Conservation (phyloP, 2,888 invertebrate genomes). For the Tachina lurida region DNA sequence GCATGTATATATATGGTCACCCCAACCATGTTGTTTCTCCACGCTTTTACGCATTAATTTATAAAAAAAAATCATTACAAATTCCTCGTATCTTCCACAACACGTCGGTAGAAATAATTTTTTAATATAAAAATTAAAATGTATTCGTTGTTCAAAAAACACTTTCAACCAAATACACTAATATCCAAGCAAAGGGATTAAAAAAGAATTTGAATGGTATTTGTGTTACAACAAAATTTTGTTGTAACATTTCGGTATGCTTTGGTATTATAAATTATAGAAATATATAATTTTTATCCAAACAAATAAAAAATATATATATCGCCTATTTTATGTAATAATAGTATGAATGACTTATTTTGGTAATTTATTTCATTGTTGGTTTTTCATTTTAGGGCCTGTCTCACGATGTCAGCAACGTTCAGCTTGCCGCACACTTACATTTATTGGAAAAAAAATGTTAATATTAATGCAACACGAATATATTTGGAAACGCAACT, state of each 20-base stretch:
- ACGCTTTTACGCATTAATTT: not conserved
- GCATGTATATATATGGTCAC: too few species aligned
- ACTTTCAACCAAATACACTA: not conserved
- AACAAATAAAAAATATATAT: not conserved
- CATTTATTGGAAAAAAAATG: too few species aligned
- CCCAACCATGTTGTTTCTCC: not conserved
- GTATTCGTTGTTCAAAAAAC: slow-evolving; percentile 39
- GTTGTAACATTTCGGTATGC: not conserved
- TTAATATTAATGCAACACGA: slow-evolving; percentile 46
- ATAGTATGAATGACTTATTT: slow-evolving; percentile 14
- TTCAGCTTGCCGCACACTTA: too few species aligned
- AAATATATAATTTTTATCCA: slow-evolving; percentile 19
- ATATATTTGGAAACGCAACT: slow-evolving; percentile 10
- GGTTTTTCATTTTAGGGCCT: not conserved
- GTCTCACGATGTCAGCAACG: too few species aligned
- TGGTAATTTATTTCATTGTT: not conserved
- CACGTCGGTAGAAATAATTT: not conserved
- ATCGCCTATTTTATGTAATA: not conserved
- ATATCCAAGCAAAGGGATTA: not conserved
- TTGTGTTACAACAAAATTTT: slow-evolving; percentile 8
- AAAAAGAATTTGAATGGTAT: slow-evolving; percentile 5
- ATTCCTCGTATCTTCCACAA: not conserved
- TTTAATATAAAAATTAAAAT: slow-evolving; percentile 41
- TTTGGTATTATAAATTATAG: slow-evolving; percentile 28
- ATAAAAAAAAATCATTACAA: slow-evolving; percentile 20